Conservation (phyloP, 2,888 invertebrate genomes). For the Drosophila anomalata region DNA sequence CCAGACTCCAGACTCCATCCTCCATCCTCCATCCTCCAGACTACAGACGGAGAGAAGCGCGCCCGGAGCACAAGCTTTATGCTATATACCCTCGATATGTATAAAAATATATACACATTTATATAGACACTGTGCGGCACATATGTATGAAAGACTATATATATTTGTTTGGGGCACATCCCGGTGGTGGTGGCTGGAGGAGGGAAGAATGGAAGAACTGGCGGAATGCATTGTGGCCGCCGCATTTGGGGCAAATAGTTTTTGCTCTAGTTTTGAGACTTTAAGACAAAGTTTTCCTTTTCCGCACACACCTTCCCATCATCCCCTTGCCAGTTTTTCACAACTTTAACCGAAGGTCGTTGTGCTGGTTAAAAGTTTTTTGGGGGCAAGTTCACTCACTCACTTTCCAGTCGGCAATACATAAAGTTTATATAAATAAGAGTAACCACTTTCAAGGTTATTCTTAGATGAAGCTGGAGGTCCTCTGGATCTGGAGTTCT, state of each 20-base stretch:
- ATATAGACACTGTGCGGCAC: slow-evolving; percentile 1
- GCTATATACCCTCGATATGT: slow-evolving; percentile 16
- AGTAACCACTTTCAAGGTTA: slow-evolving; percentile 21
- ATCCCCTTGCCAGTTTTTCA: background rate
- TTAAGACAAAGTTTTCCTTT: slow-evolving; percentile 74
- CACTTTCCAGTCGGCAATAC: background rate
- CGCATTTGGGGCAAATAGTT: slow-evolving; percentile 79
- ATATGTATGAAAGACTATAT: background rate
- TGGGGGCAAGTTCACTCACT: slow-evolving; percentile 59
- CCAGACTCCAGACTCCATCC: slow-evolving; percentile 12
- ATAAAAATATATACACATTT: slow-evolving; percentile 4
- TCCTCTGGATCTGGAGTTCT: background rate
- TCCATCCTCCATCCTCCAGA: background rate
- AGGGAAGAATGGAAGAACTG: background rate
- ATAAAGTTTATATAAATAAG: slow-evolving; percentile 16
- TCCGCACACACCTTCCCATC: slow-evolving; percentile 21
- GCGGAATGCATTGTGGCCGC: slow-evolving; percentile 45
- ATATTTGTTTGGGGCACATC: slow-evolving; percentile 6
- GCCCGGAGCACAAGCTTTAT: slow-evolving; percentile 29
- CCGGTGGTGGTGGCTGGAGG: slow-evolving; percentile 1
- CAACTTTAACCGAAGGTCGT: slow-evolving; percentile 76
- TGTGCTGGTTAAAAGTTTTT: slow-evolving; percentile 61
- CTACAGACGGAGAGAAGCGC: slow-evolving; percentile 14
- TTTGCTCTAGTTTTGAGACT: slow-evolving; percentile 75
- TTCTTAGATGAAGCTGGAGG: no score